These are phyloP conservation scores for Eulemur albifrons DNA, from an alignment of 2,797 vertebrate genomes.

Conservation along the genomic window DNA sequence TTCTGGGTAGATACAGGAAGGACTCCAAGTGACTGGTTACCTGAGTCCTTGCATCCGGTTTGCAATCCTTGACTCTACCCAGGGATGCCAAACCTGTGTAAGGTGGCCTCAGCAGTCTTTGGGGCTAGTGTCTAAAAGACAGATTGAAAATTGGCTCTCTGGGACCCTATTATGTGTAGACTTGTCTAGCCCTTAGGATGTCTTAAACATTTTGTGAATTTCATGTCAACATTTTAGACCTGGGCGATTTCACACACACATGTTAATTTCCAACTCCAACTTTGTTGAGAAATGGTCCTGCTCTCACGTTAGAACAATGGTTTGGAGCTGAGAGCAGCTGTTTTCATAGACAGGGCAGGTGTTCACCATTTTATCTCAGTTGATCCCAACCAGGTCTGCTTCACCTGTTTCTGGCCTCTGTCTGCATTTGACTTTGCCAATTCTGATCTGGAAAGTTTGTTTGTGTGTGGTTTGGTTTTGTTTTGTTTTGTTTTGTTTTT, in stretches of 20 bases:
- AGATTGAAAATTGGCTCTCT: background rate
- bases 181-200: background rate
- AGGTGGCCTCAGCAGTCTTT: background rate
- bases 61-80: background rate
- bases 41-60: background rate
- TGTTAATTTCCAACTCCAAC: background rate
- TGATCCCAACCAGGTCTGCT: background rate
- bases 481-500: background rate
- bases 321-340: background rate
- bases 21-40: background rate
- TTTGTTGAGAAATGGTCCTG: background rate
- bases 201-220: background rate
- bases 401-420: background rate
- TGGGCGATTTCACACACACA: background rate
- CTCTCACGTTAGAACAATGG: background rate
- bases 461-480: background rate
- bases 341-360: background rate
- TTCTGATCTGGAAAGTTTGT: background rate
- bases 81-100: background rate
- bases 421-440: background rate
- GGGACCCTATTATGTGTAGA: background rate
- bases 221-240: background rate
- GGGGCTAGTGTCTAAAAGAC: background rate
- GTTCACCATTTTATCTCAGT: background rate
- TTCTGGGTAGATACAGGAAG: background rate